A percentile compares a stretch with the other conserved stretches of the same genome.
Conservation (phyloP, 2,888 invertebrate genomes). For the Acleris cristana region DNA sequence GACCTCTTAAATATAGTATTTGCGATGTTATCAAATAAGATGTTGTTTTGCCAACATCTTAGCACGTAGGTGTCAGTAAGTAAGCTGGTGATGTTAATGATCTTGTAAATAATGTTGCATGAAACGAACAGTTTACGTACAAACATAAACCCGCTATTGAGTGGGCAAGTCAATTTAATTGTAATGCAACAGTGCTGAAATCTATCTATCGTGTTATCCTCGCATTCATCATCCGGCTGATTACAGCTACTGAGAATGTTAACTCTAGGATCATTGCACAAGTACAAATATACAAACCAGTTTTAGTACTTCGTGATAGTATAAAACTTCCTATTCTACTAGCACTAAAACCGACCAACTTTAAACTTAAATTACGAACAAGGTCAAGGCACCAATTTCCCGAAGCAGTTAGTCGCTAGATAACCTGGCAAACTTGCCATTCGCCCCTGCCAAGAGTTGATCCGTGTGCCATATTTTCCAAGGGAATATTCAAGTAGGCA, state of each 20-base stretch:
- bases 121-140: slow-evolving; percentile 1
- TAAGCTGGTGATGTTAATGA: slow-evolving; percentile 6
- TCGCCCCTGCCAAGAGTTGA: slow-evolving; percentile 13
- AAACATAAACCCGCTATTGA: neutral
- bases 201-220: neutral
- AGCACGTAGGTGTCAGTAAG: slow-evolving; percentile 6
- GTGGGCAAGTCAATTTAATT: too few species aligned
- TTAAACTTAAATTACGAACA: too few species aligned
- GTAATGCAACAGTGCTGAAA: too few species aligned
- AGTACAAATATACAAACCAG: too few species aligned
- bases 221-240: neutral
- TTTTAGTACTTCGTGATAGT: too few species aligned
- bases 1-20: slow-evolving; percentile 11
- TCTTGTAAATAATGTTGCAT: slow-evolving; percentile 13
- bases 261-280: neutral
- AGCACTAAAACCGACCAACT: too few species aligned
- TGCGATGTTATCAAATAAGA: slow-evolving; percentile 17
- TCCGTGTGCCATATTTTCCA: slow-evolving; percentile 27
- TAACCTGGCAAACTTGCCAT: slow-evolving; percentile 24
- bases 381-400: slow-evolving; percentile 6
- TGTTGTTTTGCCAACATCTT: slow-evolving; percentile 15
- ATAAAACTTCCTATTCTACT: too few species aligned
- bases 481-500: slow-evolving; percentile 32
- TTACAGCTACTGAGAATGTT: neutral
- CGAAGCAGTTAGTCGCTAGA: slow-evolving; percentile 2